Conservation (phyloP, 2,888 invertebrate genomes). For the Callosobruchus maculatus region DNA sequence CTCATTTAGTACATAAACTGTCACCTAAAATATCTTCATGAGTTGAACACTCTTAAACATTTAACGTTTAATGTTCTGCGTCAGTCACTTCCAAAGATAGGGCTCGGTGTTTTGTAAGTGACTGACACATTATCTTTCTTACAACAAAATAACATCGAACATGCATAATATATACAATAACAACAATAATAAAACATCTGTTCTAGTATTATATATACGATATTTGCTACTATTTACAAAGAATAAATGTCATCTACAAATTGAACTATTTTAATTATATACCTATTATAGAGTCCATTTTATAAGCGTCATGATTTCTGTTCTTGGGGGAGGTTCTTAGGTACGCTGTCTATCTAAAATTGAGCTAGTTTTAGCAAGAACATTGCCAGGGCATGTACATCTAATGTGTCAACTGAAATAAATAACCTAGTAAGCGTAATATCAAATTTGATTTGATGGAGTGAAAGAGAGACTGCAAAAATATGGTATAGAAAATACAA, state of each 20-base stretch:
- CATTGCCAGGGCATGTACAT: no score
- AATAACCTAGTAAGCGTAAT: no score
- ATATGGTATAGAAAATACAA: no score
- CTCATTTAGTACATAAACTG: background rate
- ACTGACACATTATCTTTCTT: conserved; percentile 24
- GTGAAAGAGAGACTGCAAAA: no score
- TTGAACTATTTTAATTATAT: conserved; percentile 1
- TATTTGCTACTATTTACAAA: background rate
- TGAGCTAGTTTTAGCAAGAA: no score
- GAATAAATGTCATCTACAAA: conserved; percentile 8
- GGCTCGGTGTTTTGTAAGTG: conserved; percentile 42
- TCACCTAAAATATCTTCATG: background rate
- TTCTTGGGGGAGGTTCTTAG: background rate
- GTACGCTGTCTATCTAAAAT: background rate
- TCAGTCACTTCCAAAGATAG: conserved; percentile 41
- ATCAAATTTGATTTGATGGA: no score
- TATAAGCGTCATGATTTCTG: conserved; percentile 28
- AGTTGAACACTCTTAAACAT: background rate
- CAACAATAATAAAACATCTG: conserved; percentile 2
- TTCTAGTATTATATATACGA: conserved; percentile 7
- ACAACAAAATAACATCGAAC: background rate
- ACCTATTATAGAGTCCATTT: conserved; percentile 19
- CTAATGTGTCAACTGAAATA: no score
- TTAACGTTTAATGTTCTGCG: conserved; percentile 8
- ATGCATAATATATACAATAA: conserved; percentile 1